Evolutionary conservation across 2,797 vertebrate species (phyloP), one percentile per base, ranked within the genome.

Genomic region (Pseudocheirus occidentalis): DNA sequence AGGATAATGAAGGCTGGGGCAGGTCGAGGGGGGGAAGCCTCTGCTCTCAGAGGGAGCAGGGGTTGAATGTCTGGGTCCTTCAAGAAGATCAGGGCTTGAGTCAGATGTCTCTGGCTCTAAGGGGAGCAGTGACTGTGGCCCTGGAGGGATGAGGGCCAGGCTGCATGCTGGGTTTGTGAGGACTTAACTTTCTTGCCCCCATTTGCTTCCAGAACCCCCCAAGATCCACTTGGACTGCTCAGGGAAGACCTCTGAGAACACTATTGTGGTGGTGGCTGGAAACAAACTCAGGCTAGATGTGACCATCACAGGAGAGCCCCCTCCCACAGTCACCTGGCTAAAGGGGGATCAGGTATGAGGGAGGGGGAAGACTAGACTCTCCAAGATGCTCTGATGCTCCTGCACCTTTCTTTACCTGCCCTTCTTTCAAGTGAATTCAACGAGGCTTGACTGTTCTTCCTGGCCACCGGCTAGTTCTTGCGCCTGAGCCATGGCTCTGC

Each of bases 161-260:
- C 59, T 7, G 31, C 7, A 3, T 13, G 46, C 89, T 55, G 27
- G 24, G 1, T 28, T 0, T 10, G n/a, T 66, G 90, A 66, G 34
- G 16, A 12, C 53, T 58, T 3, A 1, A 9, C 14, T 28, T 16
- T n/a, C n/a, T 29, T 7, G 40, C 59, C n/a, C 50, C 94, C 93
- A 21, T 54, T 50, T 46, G 28, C 46, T 92, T 27, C 87, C 96
- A 99, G 99, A 99, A 55, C 99, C 99, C 94, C 99, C 99, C 14
- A 99, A 99, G 97, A 99, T 99, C 96, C 99, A 99, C 98, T 98
- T 99, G 98, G 99, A 99, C 98, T 99, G 99, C 92, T 99, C 99
- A 0, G 98, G 99, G 81, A 99, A 98, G 92, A 98, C 98, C 92
- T 98, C 98, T 13, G 98, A 99, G 87, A 99, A 99, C 97, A 98